Evolutionary conservation across 23 tunicate species (phyloP).

Genomic region (Styela clava): DNA sequence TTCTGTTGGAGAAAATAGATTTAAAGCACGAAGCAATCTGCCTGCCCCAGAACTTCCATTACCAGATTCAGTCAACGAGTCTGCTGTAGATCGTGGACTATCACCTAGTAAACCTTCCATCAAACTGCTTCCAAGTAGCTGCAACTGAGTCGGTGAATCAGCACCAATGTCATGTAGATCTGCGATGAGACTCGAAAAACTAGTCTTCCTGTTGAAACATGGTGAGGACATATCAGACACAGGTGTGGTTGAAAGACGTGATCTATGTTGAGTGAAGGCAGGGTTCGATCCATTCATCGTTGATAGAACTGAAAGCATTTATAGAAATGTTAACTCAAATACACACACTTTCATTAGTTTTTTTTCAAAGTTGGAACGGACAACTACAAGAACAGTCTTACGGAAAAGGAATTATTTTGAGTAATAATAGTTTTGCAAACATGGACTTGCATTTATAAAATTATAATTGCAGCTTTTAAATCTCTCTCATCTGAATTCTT

Average conservation of each 20-base stretch:
- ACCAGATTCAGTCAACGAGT: background rate
- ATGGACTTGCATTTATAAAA: no score
- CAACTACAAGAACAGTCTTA: no score
- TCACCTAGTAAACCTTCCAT: constrained; percentile 74
- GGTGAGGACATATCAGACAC: constrained; percentile 7
- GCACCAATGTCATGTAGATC: constrained; percentile 37
- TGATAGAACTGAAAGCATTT: no score
- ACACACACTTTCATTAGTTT: no score
- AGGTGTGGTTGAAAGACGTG: constrained; percentile 10
- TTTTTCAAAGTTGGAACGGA: no score
- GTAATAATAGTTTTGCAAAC: no score
- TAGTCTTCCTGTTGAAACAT: constrained; percentile 1
- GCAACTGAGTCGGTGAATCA: constrained; percentile 89
- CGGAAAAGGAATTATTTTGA: no score
- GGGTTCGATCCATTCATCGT: background rate
- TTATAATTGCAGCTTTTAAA: no score
- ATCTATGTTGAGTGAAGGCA: constrained; percentile 23
- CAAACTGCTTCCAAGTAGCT: constrained; percentile 66
- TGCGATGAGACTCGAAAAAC: background rate
- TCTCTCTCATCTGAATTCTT: no score
- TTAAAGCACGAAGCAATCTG: constrained; percentile 51
- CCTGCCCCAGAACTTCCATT: constrained; percentile 24
- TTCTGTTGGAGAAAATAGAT: constrained; percentile 62
- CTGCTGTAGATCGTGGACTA: constrained; percentile 34
- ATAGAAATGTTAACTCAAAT: no score